Conservation (phyloP, 2,888 invertebrate genomes). For the Stegana nigrithorax region DNA sequence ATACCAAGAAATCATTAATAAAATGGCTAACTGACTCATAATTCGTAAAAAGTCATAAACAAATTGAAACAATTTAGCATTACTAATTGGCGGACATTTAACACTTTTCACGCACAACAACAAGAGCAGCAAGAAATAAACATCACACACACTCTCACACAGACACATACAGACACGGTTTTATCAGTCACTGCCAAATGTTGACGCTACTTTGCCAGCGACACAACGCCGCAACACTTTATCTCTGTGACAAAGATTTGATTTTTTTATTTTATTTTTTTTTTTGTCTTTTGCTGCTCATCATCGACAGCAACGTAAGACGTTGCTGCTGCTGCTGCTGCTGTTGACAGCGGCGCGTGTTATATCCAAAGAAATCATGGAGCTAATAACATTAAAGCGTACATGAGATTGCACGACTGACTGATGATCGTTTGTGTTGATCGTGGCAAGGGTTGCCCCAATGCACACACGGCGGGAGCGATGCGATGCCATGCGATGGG, state of each 20-base stretch:
- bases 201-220: slow-evolving; percentile 32
- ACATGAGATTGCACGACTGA: background rate
- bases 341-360: slow-evolving; percentile 17
- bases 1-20: too few species aligned
- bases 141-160: background rate
- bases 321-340: slow-evolving; percentile 4
- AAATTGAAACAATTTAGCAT: slow-evolving; percentile 30
- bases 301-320: slow-evolving; percentile 25
- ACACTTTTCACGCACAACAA: slow-evolving; percentile 41
- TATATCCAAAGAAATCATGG: slow-evolving; percentile 6
- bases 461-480: slow-evolving; percentile 7
- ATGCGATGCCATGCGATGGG: slow-evolving; percentile 35
- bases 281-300: slow-evolving; percentile 19
- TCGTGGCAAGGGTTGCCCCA: background rate
- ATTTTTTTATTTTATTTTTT: too few species aligned
- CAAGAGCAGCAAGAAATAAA: background rate
- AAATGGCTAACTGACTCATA: too few species aligned
- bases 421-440: background rate
- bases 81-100: slow-evolving; percentile 60
- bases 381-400: slow-evolving; percentile 10
- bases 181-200: slow-evolving; percentile 28
- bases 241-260: too few species aligned
- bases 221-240: background rate
- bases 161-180: slow-evolving; percentile 13
- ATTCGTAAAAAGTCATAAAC: background rate